Percentiles rank a stretch among this genome's conserved stretches.
Evolutionary conservation across 1,140 invertebrate species (phyloP).

Genomic region (Plutomurus gul): DNA sequence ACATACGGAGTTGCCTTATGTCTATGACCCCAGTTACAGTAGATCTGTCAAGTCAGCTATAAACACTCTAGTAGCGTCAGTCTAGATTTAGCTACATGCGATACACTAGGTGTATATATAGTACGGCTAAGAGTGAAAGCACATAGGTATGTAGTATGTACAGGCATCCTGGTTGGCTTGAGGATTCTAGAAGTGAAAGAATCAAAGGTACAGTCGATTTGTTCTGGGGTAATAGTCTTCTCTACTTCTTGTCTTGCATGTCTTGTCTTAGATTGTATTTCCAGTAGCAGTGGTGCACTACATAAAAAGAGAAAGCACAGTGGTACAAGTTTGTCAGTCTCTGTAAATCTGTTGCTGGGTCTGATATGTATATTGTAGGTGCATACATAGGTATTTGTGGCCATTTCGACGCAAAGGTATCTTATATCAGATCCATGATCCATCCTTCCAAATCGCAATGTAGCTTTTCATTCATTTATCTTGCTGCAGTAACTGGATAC

Average conservation of each 20-base stretch:
- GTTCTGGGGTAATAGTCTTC: neutral
- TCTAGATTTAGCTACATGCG: neutral
- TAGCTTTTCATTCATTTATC: slow-evolving; percentile 1
- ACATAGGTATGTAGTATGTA: neutral
- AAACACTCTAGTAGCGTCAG: no score
- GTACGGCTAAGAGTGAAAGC: neutral
- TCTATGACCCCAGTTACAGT: neutral
- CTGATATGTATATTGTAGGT: neutral
- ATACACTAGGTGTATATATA: neutral
- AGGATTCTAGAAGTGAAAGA: neutral
- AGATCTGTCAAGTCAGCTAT: neutral
- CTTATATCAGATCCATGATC: neutral
- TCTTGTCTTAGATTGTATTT: neutral
- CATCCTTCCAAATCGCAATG: neutral
- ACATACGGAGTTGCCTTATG: neutral
- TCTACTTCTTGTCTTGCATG: neutral
- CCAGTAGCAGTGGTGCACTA: neutral
- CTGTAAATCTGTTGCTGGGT: slow-evolving; percentile 4
- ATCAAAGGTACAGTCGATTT: slow-evolving; percentile 7
- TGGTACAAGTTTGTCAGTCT: slow-evolving; percentile 11
- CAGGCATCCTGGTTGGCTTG: neutral
- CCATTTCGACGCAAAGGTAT: neutral
- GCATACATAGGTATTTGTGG: no score
- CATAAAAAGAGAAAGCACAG: slow-evolving; percentile 5
- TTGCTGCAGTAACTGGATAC: neutral